phyloP scores from a whole-genome alignment of 2,113 vertebrate genomes.

The Lasiurus borealis region DNA sequence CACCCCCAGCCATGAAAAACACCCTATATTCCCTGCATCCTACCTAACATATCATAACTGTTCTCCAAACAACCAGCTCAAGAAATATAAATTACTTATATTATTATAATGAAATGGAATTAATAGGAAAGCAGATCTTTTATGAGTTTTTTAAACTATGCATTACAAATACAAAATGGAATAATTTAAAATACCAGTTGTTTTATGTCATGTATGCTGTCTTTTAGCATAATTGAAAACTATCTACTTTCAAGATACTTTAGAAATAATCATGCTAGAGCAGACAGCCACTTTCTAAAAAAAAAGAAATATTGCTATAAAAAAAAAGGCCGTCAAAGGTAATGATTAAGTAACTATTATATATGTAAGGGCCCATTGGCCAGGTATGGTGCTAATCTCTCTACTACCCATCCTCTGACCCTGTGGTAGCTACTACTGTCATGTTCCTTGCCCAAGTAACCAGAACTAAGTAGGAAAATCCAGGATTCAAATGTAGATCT shows the following conservation, averaged over 20 bases:
- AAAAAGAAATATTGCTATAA: background rate
- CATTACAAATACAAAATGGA: constrained; percentile 53
- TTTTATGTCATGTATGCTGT: constrained; percentile 18
- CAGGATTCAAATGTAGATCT: constrained; percentile 35
- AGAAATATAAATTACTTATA: constrained; percentile 32
- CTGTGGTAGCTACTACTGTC: background rate
- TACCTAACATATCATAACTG: background rate
- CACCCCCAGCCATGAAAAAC: background rate
- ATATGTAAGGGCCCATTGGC: background rate
- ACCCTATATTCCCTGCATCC: too few relatives aligned
- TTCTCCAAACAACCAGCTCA: background rate
- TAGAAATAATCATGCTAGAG: constrained; percentile 1
- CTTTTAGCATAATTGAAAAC: background rate
- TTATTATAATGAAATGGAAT: background rate
- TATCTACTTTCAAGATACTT: background rate
- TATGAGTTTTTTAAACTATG: constrained; percentile 25
- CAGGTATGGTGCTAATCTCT: background rate
- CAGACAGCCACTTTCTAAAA: constrained; percentile 39
- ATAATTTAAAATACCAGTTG: constrained; percentile 43
- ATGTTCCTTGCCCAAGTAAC: constrained; percentile 24
- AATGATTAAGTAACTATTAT: background rate
- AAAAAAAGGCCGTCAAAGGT: constrained; percentile 8
- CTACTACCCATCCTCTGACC: background rate
- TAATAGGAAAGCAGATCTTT: background rate
- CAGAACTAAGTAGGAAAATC: background rate